phyloP scores from a whole-genome alignment of 1,140 invertebrate species.

The Listronotus oregonensis region DNA sequence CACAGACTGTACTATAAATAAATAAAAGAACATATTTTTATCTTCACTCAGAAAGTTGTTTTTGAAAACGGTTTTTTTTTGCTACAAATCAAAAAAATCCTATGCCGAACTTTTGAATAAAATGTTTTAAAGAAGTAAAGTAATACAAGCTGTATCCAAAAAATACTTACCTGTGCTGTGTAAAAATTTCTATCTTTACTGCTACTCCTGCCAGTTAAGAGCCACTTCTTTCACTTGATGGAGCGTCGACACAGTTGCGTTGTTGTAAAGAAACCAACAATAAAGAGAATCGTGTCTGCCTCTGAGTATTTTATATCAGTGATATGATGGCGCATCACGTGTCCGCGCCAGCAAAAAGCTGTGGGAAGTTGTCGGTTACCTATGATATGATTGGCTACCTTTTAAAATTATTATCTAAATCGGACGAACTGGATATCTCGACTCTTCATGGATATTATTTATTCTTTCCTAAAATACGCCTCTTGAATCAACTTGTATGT shows the following conservation, averaged over 20 bases:
- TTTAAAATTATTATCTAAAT: constrained; percentile 4
- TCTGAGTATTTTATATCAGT: constrained; percentile 22
- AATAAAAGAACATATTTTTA: too few relatives aligned
- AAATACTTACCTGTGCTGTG: constrained; percentile 21
- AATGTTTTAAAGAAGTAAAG: too few relatives aligned
- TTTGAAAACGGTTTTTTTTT: too few relatives aligned
- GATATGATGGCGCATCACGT: constrained; percentile 27
- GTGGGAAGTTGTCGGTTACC: constrained; percentile 21
- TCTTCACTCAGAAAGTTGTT: too few relatives aligned
- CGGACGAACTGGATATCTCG: background rate
- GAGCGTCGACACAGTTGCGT: constrained; percentile 12
- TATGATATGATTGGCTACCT: constrained; percentile 20
- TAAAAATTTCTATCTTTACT: background rate
- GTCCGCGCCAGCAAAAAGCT: constrained; percentile 2
- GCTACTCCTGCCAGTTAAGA: constrained; percentile 7
- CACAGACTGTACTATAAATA: too few relatives aligned
- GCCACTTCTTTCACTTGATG: constrained; percentile 16
- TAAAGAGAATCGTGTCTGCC: constrained; percentile 21
- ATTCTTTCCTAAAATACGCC: too few relatives aligned
- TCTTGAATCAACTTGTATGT: too few relatives aligned
- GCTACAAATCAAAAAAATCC: too few relatives aligned
- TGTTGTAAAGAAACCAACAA: constrained; percentile 29
- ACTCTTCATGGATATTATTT: too few relatives aligned
- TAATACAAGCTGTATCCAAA: too few relatives aligned
- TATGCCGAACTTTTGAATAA: too few relatives aligned